Evolutionary conservation across 2,888 invertebrate genomes (phyloP), one percentile per base, ranked within the genome.

Genomic region (Orthosia cruda): DNA sequence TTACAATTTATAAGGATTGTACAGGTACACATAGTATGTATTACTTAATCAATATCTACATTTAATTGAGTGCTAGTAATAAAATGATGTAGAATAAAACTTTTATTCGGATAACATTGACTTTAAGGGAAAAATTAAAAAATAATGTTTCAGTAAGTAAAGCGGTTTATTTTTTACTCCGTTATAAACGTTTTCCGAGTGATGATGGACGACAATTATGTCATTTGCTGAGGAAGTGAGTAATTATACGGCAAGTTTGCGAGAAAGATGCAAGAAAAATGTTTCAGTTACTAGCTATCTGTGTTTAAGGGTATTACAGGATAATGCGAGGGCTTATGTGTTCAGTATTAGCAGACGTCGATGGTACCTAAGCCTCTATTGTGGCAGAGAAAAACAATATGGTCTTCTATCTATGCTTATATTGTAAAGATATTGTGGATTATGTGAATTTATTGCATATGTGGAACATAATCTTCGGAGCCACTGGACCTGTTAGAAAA

Each of bases 171-270:
- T 63, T 63, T 74, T 26, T 32, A 47, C 20, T 45, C 12, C 15
- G 20, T 63, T 55, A 3, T 45, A 71, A 59, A 50, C 47, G 13
- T 49, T 71, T 23, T 47, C 13, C 13, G 18, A 16, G 55, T 32
- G 47, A 71, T 71, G 40, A 67, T 71, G 50, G 52, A 26, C 49
- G n/a, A 61, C 16, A 49, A 80, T 80, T 68, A 65, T 57, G 47
- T 54, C 16, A 62, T 73, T 84, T 59, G 1, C 62, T 16, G 18
- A 47, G 55, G 55, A 59, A 26, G 58, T 16, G 18, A 40, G 55
- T 59, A 59, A 26, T 64, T 77, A 3, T 32, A 20, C 18, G 9
- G 32, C 13, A 32, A 47, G 55, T 26, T 23, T 40, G 12, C 23
- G 16, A 49, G 45, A 32, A 57, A 2, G 5, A 16, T 58, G 49